Conservation (phyloP, 2,797 vertebrate genomes). For the Uromys caudimaculatus region DNA sequence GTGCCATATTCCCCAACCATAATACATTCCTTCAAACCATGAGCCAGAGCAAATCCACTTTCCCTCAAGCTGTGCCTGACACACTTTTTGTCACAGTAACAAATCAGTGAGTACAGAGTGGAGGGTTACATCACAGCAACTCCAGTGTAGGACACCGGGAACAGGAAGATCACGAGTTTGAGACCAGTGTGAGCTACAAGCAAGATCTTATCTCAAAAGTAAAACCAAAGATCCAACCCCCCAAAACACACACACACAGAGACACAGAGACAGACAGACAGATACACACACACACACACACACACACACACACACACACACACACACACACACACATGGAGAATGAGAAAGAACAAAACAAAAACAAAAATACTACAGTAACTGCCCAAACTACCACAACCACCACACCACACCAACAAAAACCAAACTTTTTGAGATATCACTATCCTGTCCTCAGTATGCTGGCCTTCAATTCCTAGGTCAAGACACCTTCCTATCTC, state of each 20-base stretch:
- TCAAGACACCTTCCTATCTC: neutral
- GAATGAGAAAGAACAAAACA: neutral
- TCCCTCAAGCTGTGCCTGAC: neutral
- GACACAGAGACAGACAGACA: no score
- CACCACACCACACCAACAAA: neutral
- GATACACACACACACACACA: no score
- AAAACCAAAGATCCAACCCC: neutral
- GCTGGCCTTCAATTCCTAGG: neutral
- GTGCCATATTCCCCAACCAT: neutral
- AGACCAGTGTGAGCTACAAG: neutral
- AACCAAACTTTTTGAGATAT: neutral
- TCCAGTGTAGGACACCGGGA: neutral
- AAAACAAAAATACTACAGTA: neutral
- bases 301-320: neutral
- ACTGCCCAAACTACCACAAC: neutral
- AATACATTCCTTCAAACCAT: neutral
- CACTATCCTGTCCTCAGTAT: neutral
- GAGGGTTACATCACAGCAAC: neutral
- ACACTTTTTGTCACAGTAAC: neutral
- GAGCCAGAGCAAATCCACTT: neutral
- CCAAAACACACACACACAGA: neutral
- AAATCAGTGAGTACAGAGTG: neutral
- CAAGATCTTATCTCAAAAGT: neutral
- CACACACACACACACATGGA: neutral
- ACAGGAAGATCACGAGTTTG: neutral